Base-by-base conservation (phyloP, 1,140 invertebrate species). In the Drosophila mauritiana region DNA sequence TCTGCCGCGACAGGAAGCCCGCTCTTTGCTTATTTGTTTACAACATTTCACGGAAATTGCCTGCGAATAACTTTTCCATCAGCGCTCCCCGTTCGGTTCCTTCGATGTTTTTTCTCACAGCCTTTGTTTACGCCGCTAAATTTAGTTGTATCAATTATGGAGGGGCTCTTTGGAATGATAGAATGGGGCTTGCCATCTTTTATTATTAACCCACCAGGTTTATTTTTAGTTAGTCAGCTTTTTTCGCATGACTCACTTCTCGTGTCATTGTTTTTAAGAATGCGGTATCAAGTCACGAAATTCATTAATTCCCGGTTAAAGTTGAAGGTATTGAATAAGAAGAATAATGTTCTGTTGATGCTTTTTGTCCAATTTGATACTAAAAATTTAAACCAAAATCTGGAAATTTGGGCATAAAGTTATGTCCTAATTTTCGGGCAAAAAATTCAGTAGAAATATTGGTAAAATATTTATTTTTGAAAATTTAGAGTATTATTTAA, bases 71-170 rank as follows among this genome's bases (percentile, higher is more conserved):
- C 15, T 56, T 48, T 70, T 56, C 25, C 36, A 36, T 48, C 64
- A 48, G 13, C 39, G 31, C 8, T 31, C 7, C 7, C 10, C 39
- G 8, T 31, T 31, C 7, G 2, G 22, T 42, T 40, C 25, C 36
- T 39, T 43, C 34, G 43, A 36, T 27, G 40, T 13, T 36, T 51
- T 51, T 64, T 27, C 43, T 25, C 46, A 20, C 62, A 39, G 39
- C 11, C 40, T 27, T 70, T 70, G 67, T 70, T 69, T 56, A 49
- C 54, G 59, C 34, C 51, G 25, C 64, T 48, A 49, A 70, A 69
- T 69, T 22, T 70, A 56, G 67, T 22, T 20, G n/a, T 43, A 17
- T 11, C 22, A 39, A 39, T 31, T 20, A 37, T 15, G 12, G 37
- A 17, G 49, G 25, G 25, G 25, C 27, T 20, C 27, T 42, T 11